Conservation (phyloP, 64 coral and sea anemone species). For the Actinia equina region DNA sequence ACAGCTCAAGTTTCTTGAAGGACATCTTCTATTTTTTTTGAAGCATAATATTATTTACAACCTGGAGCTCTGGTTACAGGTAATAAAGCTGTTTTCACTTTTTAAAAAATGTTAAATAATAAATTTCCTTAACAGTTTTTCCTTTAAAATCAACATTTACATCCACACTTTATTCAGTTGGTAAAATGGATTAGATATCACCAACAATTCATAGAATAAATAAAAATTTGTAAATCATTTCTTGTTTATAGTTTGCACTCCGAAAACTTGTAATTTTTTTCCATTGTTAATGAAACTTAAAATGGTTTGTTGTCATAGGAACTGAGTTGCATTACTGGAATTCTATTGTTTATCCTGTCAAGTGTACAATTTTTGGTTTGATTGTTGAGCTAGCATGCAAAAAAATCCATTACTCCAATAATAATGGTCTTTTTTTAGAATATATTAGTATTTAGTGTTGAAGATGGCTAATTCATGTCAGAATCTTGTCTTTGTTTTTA, state of each 20-base stretch:
- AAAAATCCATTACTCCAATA: neutral
- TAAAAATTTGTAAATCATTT: neutral
- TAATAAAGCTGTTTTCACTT: too few relatives aligned
- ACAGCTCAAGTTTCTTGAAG: neutral
- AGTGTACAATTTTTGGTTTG: neutral
- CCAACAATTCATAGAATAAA: too few relatives aligned
- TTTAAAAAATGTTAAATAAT: too few relatives aligned
- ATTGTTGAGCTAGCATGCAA: neutral
- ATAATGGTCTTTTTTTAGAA: neutral
- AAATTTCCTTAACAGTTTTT: neutral
- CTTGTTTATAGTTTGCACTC: too few relatives aligned
- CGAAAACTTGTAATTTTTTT: too few relatives aligned
- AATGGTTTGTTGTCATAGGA: neutral
- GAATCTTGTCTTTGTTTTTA: neutral
- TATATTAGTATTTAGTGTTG: too few relatives aligned
- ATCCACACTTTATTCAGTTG: too few relatives aligned
- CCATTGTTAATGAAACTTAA: neutral
- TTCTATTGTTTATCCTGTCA: neutral
- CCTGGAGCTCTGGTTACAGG: too few relatives aligned
- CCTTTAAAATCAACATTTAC: too few relatives aligned
- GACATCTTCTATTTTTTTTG: neutral
- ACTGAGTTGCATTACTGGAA: neutral
- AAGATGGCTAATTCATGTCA: neutral
- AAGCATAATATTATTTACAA: too few relatives aligned
- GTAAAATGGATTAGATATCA: too few relatives aligned